A percentile compares a stretch with the other conserved stretches of the same genome.
These are phyloP conservation scores for Cetonia aurata DNA, from an alignment of 2,888 invertebrate species.

Conservation along the genomic window DNA sequence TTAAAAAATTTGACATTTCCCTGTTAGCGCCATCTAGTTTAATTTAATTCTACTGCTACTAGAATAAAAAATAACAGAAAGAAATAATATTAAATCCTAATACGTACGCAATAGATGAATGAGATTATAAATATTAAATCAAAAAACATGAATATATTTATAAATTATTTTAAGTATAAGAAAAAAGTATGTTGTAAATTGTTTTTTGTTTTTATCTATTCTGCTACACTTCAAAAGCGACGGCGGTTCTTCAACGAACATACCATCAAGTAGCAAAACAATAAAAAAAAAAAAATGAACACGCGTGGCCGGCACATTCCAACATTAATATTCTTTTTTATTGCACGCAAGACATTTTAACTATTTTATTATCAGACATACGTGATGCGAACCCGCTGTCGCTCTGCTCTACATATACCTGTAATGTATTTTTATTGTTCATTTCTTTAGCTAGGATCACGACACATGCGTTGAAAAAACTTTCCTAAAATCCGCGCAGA, in stretches of 20 bases:
- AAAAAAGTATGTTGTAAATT: slow-evolving; percentile 28
- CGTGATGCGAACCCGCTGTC: slow-evolving; percentile 38
- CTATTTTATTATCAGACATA: slow-evolving; percentile 50
- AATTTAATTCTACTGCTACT: too few species aligned
- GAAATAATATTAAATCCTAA: too few species aligned
- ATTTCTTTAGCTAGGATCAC: too few species aligned
- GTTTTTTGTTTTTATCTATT: slow-evolving; percentile 40
- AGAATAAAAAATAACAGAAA: too few species aligned
- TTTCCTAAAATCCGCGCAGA: slow-evolving; percentile 34
- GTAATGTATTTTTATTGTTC: too few species aligned
- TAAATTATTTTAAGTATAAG: too few species aligned
- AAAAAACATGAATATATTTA: slow-evolving; percentile 45
- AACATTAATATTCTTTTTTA: slow-evolving; percentile 51
- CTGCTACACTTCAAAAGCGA: slow-evolving; percentile 49
- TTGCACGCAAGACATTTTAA: slow-evolving; percentile 49
- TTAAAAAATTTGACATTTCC: too few species aligned
- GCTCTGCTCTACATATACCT: too few species aligned
- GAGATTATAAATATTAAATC: slow-evolving; percentile 37
- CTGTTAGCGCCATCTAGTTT: too few species aligned
- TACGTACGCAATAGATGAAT: slow-evolving; percentile 30
- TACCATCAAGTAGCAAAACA: too few species aligned
- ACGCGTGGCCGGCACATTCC: slow-evolving; percentile 60
- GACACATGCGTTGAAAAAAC: too few species aligned
- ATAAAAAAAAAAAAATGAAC: slow-evolving; percentile 30
- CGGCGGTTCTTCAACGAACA: slow-evolving; percentile 31